Evolutionary conservation across 2,797 vertebrate genomes (phyloP), one percentile per base, ranked within the genome.

Genomic region (Schizopygopsis malacanthus): DNA sequence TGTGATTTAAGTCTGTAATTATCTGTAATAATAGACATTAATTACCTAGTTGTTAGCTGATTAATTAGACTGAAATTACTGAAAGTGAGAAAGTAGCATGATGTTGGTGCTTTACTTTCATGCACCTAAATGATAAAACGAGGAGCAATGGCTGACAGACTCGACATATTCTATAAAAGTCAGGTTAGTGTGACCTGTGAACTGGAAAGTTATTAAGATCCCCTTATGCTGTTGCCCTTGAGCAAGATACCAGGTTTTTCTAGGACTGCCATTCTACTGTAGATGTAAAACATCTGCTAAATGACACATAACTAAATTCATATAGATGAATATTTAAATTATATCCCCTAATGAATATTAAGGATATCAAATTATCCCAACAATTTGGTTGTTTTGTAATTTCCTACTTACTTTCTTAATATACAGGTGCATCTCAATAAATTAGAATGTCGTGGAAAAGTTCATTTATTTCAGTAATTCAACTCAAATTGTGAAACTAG

Each of bases 1-100:
- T 80, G 78, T 47, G 41, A 79, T 65, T 80, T 65, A 37, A 81
- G 22, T n/a, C 33, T 54, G 80, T 71, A 71, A 81, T 81, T 41
- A 71, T 56, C 63, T 81, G 47, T 81, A 71, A 81, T 81, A 69
- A 81, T 25, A 69, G 80, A 81, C 65, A 70, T 70, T 67, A 50
- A 50, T 80, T 65, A 43, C 61, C 43, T 67, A 50, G 61, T 50
- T 80, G 78, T 67, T 67, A 65, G 61, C 43, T 80, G 11, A 80
- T 80, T 67, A 50, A 67, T 80, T 37, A 67, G 61, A 45, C 78
- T 37, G 78, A 80, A 67, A 33, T 67, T 22, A 65, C 59, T 79
- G 59, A 47, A 65, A 80, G 12, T 8, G 9, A 63, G 39, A 79
- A 47, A 12, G 9, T 43, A 78, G 25, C 37, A 61, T 61, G 7